Base-by-base conservation (phyloP, 2,888 invertebrate genomes). In the Melieria crassipennis region DNA sequence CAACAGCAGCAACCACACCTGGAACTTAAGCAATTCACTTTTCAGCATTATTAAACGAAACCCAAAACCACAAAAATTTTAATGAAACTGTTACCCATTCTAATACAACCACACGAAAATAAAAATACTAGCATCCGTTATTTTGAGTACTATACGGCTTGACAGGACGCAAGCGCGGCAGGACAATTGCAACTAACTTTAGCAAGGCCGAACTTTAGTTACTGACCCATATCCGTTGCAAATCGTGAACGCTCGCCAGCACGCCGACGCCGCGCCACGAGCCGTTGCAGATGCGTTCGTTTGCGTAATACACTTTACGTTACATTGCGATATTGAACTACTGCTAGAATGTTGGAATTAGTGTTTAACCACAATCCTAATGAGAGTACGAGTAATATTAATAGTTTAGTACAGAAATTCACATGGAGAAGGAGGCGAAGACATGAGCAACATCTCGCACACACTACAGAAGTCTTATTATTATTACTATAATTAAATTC, bases 311-410 rank as follows among this genome's bases (percentile, higher is more conserved):
- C 43, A 9, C n/a, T 58, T 43, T 58, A 7, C 30, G 46, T 58
- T 66, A 13, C 48, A 42, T 58, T 58, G 16, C 48, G 30, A 55
- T 30, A 57, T 60, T 60, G 48, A 60, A 43, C 48, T 13, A 67
- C 43, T 50, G 60, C 50, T 48, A 65, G 65, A 61, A 70, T 70
- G 70, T 70, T 65, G 30, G 61, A 70, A 50, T 70, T 65, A 70
- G 61, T 61, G 10, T 58, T 65, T 65, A 64, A 58, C 47, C n/a
- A 48, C 45, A 70, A 57, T 50, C 7, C 47, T 50, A 58, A 58
- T 69, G 55, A 55, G 55, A 52, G 55, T 62, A 69, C 52, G 58
- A 64, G 16, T 61, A 64, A 65, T 7, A 60, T 43, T 61, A 65
- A 61, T 70, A 70, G 64, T 65, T 65, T 52, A 70, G 47, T 65